Base-by-base conservation (phyloP, 2,113 vertebrate genomes). In the Gavia stellata region DNA sequence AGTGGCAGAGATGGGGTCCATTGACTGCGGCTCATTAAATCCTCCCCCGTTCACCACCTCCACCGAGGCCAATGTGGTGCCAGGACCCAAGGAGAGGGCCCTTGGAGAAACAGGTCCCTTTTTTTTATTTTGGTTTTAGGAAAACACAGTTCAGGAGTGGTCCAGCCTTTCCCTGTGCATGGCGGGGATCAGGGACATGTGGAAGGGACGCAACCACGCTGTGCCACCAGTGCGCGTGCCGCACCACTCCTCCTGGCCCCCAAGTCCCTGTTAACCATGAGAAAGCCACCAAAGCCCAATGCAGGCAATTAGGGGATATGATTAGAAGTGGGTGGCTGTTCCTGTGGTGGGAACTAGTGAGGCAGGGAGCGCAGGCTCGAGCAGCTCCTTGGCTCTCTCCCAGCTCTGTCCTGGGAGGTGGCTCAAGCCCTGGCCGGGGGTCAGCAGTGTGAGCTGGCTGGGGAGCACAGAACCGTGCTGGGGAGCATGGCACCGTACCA, bases 181-280 rank as follows among this genome's bases (percentile, higher is more conserved):
- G 42, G 52, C 2, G 3, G 47, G 56, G 52, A 71, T 49, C 36
- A 24, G 36, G 63, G 82, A 79, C 42, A 74, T 1, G 1, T 85
- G 82, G 61, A 74, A 74, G 49, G 81, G 59, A 45, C 34, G 36
- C 14, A 34, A 33, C 29, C 31, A 34, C 3, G 1, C 24, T 62
- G 52, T 50, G 36, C 29, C 34, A 42, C 28, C 44, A 15, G 50
- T 24, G 20, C 15, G 4, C 1, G 2, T 33, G 38, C 49, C 8
- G 1, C 34, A 50, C 12, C 0, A 4, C 26, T 92, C 31, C 26
- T 40, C n/a, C 62, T 0, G 5, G 24, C 14, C 28, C 14, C 26
- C 47, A 26, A 36, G 29, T 31, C 53, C 77, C 29, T 17, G 14
- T 14, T 62, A 62, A 78, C 36, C 20, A 45, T 5, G 3, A 55